These are phyloP conservation scores for Tribolium freemani DNA, from an alignment of 2,888 invertebrate species.

Conservation along the genomic window DNA sequence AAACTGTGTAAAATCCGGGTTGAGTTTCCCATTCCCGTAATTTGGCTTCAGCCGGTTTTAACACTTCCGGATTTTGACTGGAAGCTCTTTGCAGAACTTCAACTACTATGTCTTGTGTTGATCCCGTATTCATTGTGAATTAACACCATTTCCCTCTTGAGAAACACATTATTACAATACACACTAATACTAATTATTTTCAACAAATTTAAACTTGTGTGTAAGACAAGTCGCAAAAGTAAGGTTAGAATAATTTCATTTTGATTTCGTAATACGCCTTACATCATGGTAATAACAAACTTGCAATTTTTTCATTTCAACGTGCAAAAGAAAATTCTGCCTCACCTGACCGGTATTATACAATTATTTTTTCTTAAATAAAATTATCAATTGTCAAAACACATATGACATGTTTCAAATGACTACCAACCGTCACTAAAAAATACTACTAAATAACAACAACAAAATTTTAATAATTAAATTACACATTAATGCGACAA, in stretches of 20 bases:
- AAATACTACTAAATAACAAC: too few species aligned
- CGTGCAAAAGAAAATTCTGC: not conserved
- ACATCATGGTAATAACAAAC: not conserved
- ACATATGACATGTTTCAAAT: not conserved
- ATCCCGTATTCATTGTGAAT: slow-evolving; percentile 46
- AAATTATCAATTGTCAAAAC: not conserved
- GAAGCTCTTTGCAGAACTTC: slow-evolving; percentile 87
- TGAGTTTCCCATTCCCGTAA: slow-evolving; percentile 91
- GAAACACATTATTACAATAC: not conserved
- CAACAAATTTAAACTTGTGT: not conserved
- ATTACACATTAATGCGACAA: too few species aligned
- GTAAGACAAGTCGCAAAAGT: not conserved
- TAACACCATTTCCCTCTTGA: slow-evolving; percentile 18
- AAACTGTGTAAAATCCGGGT: slow-evolving; percentile 88
- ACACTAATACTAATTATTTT: not conserved
- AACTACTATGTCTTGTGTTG: slow-evolving; percentile 73
- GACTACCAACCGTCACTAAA: not conserved
- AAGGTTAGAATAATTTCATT: not conserved
- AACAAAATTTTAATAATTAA: too few species aligned
- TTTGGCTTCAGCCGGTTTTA: slow-evolving; percentile 91
- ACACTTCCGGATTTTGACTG: slow-evolving; percentile 84
- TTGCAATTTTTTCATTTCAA: too few species aligned
- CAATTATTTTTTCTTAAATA: not conserved
- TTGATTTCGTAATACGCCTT: not conserved
- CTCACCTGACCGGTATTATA: not conserved